Evolutionary conservation across 1,140 invertebrate species (phyloP).

Genomic region (Cydia splendana): DNA sequence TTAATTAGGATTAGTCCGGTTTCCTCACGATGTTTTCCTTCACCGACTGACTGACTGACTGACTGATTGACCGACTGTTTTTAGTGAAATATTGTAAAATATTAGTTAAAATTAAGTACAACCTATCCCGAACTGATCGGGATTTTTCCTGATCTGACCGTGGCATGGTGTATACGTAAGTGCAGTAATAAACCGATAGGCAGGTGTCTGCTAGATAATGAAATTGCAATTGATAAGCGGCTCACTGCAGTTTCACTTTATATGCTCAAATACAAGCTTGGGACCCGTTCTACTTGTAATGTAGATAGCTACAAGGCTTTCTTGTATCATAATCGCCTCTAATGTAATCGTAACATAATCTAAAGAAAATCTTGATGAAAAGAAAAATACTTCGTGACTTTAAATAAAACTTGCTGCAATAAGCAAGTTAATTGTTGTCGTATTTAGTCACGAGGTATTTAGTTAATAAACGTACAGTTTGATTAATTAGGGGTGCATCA

Average conservation of each 20-base stretch:
- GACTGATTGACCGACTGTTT: no score
- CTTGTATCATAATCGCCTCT: conserved; percentile 56
- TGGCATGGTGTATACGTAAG: neutral
- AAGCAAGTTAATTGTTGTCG: no score
- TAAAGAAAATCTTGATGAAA: neutral
- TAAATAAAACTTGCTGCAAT: no score
- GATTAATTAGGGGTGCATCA: no score
- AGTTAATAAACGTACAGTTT: no score
- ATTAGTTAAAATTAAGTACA: neutral
- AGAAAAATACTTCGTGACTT: conserved; percentile 43
- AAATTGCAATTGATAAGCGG: conserved; percentile 71
- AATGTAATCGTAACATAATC: conserved; percentile 37
- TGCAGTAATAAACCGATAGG: conserved; percentile 26
- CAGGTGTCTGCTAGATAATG: conserved; percentile 65
- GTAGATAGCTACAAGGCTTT: conserved; percentile 57
- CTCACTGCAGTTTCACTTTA: conserved; percentile 65
- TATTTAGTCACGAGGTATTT: no score
- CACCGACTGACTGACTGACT: no score
- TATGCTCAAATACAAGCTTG: conserved; percentile 47
- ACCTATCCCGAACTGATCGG: neutral
- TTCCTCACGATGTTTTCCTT: no score
- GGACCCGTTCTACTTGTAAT: conserved; percentile 62
- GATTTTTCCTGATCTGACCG: neutral
- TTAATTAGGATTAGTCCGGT: no score
- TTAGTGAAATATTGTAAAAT: neutral